Conservation (phyloP, 2,113 vertebrate species). For the Pica pica region DNA sequence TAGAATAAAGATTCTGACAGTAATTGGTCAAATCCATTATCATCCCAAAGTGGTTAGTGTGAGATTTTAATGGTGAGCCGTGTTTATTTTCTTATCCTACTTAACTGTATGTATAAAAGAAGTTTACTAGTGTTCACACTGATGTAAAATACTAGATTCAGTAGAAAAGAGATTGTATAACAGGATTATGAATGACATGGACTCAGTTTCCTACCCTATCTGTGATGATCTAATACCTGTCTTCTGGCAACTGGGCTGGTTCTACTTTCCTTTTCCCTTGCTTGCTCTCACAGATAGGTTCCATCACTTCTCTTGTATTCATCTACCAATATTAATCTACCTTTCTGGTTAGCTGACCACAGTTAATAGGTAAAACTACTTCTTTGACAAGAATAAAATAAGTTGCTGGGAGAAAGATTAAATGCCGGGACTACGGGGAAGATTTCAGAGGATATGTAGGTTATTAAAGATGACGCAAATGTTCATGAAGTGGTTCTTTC, state of each 20-base stretch:
- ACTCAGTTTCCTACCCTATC: not conserved
- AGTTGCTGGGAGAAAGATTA: not conserved
- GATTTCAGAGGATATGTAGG: not conserved
- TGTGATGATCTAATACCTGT: not conserved
- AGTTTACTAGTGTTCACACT: not conserved
- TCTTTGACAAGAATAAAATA: not conserved
- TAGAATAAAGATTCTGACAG: not conserved
- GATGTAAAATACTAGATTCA: not conserved
- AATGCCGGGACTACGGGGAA: not conserved
- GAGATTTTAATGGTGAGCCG: not conserved
- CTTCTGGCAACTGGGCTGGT: not conserved
- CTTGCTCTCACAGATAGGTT: not conserved
- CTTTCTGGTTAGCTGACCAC: not conserved
- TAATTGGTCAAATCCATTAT: not conserved
- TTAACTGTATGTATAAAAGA: not conserved
- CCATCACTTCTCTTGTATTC: not conserved
- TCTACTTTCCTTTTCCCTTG: not conserved
- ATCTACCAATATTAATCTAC: not conserved
- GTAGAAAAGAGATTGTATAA: not conserved
- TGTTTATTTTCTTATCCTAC: not conserved
- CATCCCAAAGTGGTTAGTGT: not conserved
- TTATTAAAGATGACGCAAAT: not conserved
- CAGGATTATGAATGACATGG: not conserved
- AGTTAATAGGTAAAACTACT: not conserved
- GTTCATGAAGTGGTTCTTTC: not conserved